Conservation (phyloP, 1,140 invertebrate species). For the Tetranychus urticae region DNA sequence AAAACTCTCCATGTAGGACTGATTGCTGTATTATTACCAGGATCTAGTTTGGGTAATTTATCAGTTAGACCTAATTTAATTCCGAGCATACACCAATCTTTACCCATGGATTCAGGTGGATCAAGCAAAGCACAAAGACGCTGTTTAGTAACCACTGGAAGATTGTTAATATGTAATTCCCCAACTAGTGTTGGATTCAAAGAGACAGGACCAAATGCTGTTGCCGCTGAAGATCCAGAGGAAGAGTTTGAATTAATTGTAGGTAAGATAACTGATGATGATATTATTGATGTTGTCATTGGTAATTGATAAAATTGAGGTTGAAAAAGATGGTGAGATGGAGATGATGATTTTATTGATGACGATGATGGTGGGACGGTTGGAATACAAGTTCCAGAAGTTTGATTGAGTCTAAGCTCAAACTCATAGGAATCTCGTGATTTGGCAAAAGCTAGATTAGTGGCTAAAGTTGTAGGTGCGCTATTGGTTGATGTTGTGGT, state of each 20-base stretch:
- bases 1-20: constrained; percentile 27
- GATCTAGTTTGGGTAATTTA: constrained; percentile 27
- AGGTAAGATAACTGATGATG: not conserved
- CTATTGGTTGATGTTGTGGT: no score
- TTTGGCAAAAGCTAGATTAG: no score
- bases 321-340: not conserved
- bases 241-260: not conserved
- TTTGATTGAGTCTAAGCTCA: no score
- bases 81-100: constrained; percentile 58
- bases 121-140: constrained; percentile 36
- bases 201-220: not conserved
- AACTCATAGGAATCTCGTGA: no score
- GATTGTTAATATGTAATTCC: constrained; percentile 26
- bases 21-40: constrained; percentile 17
- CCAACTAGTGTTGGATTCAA: constrained; percentile 19
- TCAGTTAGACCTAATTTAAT: constrained; percentile 39
- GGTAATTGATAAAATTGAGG: no score
- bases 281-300: not conserved
- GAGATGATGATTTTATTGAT: not conserved
- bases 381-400: not conserved
- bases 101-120: constrained; percentile 46
- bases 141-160: constrained; percentile 27
- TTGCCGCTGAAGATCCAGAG: not conserved
- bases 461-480: no score
- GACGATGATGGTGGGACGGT: not conserved